These are phyloP conservation scores for Micronycteris hirsuta DNA, from an alignment of 2,113 vertebrate species.

Conservation along the genomic window DNA sequence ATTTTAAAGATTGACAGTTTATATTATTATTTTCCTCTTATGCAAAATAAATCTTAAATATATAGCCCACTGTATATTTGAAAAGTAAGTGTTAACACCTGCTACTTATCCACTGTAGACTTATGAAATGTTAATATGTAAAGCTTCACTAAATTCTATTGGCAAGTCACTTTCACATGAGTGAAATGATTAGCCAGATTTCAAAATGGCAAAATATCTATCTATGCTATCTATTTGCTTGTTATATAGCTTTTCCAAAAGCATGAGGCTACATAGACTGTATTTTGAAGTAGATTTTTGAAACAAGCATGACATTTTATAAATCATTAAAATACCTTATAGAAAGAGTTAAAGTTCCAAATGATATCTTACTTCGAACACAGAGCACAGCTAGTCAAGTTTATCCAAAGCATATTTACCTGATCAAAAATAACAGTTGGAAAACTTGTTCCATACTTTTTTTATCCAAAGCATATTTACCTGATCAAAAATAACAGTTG, in stretches of 20 bases:
- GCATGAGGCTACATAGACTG: neutral
- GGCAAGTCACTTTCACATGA: neutral
- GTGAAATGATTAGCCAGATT: neutral
- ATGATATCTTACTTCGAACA: neutral
- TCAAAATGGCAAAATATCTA: neutral
- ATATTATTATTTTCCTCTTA: neutral
- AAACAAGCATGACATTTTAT: neutral
- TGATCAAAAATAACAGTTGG: slow-evolving; percentile 26
- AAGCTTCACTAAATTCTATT: neutral
- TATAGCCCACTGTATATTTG: neutral
- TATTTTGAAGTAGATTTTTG: neutral
- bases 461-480: neutral
- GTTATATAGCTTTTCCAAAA: neutral
- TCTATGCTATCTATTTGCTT: neutral
- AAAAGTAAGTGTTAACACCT: slow-evolving; percentile 11
- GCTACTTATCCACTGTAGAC: neutral
- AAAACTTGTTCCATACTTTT: neutral
- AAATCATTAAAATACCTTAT: neutral
- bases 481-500: slow-evolving; percentile 27
- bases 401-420: neutral
- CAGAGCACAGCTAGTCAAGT: neutral
- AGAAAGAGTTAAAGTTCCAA: neutral
- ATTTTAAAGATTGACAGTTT: slow-evolving; percentile 46
- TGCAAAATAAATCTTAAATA: slow-evolving; percentile 28
- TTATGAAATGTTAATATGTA: neutral